Conservation (phyloP, 2,113 vertebrate species). For the Rhadina sibilatrix region DNA sequence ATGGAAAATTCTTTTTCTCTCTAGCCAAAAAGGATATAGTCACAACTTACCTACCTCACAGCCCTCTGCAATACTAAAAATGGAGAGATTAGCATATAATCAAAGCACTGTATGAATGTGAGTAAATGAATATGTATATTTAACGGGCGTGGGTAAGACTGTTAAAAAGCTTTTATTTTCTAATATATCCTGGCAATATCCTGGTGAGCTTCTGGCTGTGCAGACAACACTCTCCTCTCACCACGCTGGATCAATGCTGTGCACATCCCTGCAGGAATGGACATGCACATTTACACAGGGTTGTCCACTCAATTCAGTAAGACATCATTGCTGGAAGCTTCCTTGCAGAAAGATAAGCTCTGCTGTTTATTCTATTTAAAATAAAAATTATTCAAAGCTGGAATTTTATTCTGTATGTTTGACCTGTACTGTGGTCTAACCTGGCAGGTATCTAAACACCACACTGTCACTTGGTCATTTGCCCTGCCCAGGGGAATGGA, state of each 20-base stretch:
- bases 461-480: neutral
- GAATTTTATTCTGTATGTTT: neutral
- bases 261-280: neutral
- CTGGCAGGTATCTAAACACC: neutral
- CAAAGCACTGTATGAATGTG: neutral
- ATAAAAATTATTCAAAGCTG: neutral
- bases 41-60: neutral
- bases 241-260: accelerated
- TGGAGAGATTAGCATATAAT: neutral
- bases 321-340: neutral
- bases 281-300: neutral
- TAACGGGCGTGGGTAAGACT: neutral
- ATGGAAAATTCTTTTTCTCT: neutral
- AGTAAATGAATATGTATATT: neutral
- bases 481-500: accelerated
- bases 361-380: neutral
- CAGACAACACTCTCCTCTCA: neutral
- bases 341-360: neutral
- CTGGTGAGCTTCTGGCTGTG: neutral
- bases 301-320: neutral
- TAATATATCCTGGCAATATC: no score
- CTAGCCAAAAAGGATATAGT: neutral
- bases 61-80: neutral
- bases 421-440: neutral
- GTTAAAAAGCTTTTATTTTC: neutral